Conservation (phyloP, 2,888 invertebrate species). For the Cryptus viduatorius region DNA sequence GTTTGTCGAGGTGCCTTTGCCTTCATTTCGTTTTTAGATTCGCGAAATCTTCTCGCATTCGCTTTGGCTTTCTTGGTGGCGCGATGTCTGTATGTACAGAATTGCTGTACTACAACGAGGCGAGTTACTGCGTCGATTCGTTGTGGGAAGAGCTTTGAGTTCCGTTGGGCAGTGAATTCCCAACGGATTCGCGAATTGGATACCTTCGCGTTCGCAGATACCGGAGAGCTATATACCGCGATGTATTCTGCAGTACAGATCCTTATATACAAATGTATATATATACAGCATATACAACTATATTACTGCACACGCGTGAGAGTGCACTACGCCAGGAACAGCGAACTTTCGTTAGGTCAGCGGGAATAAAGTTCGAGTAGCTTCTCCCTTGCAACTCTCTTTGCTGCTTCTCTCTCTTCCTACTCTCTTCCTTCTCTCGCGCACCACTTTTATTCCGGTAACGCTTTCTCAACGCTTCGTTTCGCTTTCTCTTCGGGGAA, state of each 20-base stretch:
- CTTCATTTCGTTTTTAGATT: not conserved
- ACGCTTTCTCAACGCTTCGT: constrained; percentile 19
- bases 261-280: constrained; percentile 1
- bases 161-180: constrained; percentile 31
- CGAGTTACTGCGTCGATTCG: not conserved
- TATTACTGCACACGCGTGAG: not conserved
- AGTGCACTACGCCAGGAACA: not conserved
- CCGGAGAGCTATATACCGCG: constrained; percentile 1
- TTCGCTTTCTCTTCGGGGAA: constrained; percentile 24
- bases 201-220: constrained; percentile 47
- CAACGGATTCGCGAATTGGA: constrained; percentile 53
- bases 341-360: constrained; percentile 56
- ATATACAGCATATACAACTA: constrained; percentile 1
- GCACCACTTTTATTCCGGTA: constrained; percentile 38
- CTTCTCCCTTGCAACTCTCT: not conserved
- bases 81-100: not conserved
- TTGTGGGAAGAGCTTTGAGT: constrained; percentile 8
- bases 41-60: not conserved
- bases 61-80: not conserved
- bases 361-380: constrained; percentile 47
- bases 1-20: not conserved
- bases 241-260: not conserved
- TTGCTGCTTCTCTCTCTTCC: not conserved
- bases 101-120: not conserved
- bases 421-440: constrained; percentile 4